Conservation (phyloP, 2,797 vertebrate genomes). For the Anabacerthia variegaticeps region DNA sequence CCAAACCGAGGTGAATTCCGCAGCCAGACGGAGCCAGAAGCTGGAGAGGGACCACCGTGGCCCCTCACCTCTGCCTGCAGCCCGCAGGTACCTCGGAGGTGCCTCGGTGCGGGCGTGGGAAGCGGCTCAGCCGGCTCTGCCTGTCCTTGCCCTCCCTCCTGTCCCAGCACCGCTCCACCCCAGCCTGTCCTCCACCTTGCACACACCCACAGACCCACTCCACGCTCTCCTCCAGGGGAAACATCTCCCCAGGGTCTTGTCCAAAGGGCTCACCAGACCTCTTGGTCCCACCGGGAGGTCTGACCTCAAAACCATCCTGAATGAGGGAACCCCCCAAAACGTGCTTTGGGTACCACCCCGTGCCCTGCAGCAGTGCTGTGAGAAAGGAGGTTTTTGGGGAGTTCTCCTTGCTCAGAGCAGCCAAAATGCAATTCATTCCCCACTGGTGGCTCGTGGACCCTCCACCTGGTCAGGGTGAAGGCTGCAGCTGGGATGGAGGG, state of each 20-base stretch:
- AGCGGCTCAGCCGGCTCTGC: constrained; percentile 42
- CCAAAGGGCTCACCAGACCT: background rate
- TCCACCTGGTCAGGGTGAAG: background rate
- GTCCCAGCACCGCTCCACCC: background rate
- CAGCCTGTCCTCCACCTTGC: background rate
- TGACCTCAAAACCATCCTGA: background rate
- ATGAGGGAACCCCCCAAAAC: background rate
- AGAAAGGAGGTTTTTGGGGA: background rate
- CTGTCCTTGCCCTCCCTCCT: background rate
- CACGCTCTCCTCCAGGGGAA: accelerated
- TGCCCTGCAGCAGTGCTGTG: background rate
- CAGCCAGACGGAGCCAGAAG: background rate
- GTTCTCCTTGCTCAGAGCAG: background rate
- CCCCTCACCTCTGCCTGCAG: background rate
- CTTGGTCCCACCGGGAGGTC: background rate
- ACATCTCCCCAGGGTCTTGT: accelerated
- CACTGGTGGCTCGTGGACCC: accelerated
- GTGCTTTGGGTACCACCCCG: accelerated
- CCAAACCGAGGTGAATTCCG: accelerated
- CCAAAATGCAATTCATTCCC: background rate
- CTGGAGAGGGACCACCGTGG: accelerated
- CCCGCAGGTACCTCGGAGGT: accelerated
- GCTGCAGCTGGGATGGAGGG: background rate
- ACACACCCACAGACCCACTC: accelerated
- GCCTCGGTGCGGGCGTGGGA: background rate